Percentiles rank a stretch among this genome's conserved stretches.
These are phyloP conservation scores for Rhysida immarginata DNA, from an alignment of 1,140 invertebrate species.

Conservation along the genomic window DNA sequence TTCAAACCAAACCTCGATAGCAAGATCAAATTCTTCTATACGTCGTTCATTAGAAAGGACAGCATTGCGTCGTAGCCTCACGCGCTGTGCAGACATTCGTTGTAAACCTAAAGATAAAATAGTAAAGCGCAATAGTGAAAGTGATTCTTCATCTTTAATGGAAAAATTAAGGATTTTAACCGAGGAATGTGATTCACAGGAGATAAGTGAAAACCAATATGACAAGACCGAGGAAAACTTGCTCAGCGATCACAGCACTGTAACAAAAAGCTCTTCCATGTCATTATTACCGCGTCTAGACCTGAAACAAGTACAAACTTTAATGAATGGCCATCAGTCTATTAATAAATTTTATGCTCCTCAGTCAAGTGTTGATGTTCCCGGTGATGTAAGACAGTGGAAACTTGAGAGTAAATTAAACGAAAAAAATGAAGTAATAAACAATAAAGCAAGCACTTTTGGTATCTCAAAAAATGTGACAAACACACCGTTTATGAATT, in stretches of 20 bases:
- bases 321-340: conserved; percentile 18
- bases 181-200: conserved; percentile 6
- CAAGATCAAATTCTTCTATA: background rate
- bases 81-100: background rate
- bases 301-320: conserved; percentile 15
- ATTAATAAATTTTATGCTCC: no score
- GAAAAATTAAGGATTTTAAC: background rate
- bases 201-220: conserved; percentile 3
- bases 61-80: background rate
- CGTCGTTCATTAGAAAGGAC: background rate
- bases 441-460: conserved; percentile 15
- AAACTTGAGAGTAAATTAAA: conserved; percentile 5
- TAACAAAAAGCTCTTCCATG: no score
- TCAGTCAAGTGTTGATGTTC: conserved; percentile 19
- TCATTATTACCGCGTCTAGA: conserved; percentile 14
- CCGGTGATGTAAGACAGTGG: conserved; percentile 18
- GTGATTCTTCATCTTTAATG: background rate
- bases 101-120: background rate
- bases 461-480: conserved; percentile 15
- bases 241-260: conserved; percentile 5
- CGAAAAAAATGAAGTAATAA: background rate
- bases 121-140: background rate
- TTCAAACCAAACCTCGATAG: background rate
- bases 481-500: conserved; percentile 17
- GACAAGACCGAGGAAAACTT: background rate